phyloP scores from a whole-genome alignment of 2,113 vertebrate genomes.

The Alosa alosa region DNA sequence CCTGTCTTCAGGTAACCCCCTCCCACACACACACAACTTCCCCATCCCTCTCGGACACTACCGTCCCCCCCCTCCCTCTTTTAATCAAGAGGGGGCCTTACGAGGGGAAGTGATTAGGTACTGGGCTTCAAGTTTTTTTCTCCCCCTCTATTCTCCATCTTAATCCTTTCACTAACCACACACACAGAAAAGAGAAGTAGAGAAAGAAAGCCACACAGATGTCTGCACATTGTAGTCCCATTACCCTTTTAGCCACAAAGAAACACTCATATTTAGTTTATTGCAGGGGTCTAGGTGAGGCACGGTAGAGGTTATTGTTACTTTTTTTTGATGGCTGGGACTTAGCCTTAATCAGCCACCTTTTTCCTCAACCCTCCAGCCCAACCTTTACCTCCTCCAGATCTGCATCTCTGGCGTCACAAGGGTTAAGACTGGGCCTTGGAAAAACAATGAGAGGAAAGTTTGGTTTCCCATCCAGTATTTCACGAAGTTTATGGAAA shows the following conservation, averaged over 20 bases:
- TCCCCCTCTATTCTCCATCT: conserved; percentile 39
- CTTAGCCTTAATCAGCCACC: neutral
- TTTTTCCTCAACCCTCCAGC: neutral
- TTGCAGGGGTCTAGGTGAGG: conserved; percentile 25
- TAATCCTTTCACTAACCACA: conserved; percentile 48
- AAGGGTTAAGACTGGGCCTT: conserved; percentile 11
- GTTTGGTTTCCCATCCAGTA: conserved; percentile 3
- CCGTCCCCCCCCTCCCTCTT: conserved; percentile 22
- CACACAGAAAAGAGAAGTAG: conserved; percentile 32
- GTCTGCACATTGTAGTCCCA: conserved; percentile 36
- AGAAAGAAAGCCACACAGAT: conserved; percentile 33
- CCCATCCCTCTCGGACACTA: conserved; percentile 34
- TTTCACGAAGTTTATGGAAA: conserved; percentile 14
- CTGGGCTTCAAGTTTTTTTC: conserved; percentile 30
- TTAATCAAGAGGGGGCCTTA: conserved; percentile 42
- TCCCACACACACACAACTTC: neutral
- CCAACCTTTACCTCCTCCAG: neutral
- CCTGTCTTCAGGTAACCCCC: conserved; percentile 20
- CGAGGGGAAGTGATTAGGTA: conserved; percentile 53
- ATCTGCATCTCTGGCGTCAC: conserved; percentile 2
- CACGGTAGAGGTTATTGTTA: conserved; percentile 50
- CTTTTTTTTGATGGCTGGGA: conserved; percentile 24
- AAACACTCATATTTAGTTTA: conserved; percentile 26
- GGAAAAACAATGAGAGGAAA: conserved; percentile 25
- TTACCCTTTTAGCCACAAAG: conserved; percentile 38